Evolutionary conservation across 2,888 invertebrate species (phyloP).

Genomic region (Pollenia amentaria): DNA sequence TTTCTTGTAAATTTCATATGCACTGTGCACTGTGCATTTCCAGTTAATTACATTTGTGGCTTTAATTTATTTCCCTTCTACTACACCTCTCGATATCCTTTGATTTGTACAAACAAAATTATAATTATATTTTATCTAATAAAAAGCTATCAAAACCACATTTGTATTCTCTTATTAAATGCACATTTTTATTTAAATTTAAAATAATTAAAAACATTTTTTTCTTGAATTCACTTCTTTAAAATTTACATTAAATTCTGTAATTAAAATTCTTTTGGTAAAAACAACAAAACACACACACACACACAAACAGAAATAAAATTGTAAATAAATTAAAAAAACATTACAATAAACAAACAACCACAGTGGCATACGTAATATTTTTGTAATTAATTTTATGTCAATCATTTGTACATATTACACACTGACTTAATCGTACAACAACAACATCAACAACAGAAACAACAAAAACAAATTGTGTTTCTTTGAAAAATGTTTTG

Average conservation of each 20-base stretch:
- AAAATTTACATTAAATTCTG: conserved; percentile 36
- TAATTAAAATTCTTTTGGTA: conserved; percentile 39
- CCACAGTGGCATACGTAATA: conserved; percentile 46
- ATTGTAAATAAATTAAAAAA: conserved; percentile 9
- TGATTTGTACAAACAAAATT: too few species aligned
- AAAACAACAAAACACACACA: not conserved
- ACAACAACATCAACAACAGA: not conserved
- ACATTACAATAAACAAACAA: not conserved
- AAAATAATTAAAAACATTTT: not conserved
- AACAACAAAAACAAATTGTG: conserved; percentile 17
- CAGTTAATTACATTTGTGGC: not conserved
- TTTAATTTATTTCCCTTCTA: not conserved
- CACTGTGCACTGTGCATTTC: not conserved
- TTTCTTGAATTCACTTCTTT: not conserved
- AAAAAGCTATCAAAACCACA: not conserved
- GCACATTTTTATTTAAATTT: not conserved
- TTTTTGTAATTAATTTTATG: conserved; percentile 67
- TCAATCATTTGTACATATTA: conserved; percentile 39
- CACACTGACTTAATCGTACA: conserved; percentile 10
- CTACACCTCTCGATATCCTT: too few species aligned
- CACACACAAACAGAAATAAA: not conserved
- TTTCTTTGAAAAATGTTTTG: conserved; percentile 46
- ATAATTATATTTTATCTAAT: too few species aligned
- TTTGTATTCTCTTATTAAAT: not conserved
- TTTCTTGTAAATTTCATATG: conserved; percentile 19